Evolutionary conservation across 2,888 invertebrate genomes (phyloP).

Genomic region (Microdon myrmicae): DNA sequence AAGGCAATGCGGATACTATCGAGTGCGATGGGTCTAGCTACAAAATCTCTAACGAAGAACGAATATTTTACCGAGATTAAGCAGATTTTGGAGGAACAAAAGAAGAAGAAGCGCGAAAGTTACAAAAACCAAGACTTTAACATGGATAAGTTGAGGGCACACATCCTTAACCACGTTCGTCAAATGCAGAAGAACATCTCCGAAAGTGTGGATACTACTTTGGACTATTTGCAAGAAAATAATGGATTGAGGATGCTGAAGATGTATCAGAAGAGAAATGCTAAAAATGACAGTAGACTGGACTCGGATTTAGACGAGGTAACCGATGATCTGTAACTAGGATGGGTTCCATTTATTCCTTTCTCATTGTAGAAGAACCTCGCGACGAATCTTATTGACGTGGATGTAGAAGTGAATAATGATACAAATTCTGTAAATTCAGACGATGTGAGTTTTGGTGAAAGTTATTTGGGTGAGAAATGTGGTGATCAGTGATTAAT

Average conservation of each 20-base stretch:
- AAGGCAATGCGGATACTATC: slow-evolving; percentile 60
- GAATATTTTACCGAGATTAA: slow-evolving; percentile 57
- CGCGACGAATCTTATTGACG: too few relatives aligned
- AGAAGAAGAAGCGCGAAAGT: slow-evolving; percentile 21
- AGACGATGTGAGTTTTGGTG: slow-evolving; percentile 24
- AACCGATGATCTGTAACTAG: too few relatives aligned
- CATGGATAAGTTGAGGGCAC: slow-evolving; percentile 55
- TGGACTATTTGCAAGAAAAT: slow-evolving; percentile 57
- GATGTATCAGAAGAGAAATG: slow-evolving; percentile 11
- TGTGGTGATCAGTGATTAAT: not conserved
- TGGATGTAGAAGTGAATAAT: too few relatives aligned
- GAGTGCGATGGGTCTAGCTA: slow-evolving; percentile 60
- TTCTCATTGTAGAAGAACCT: too few relatives aligned
- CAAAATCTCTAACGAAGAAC: slow-evolving; percentile 54
- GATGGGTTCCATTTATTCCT: too few relatives aligned
- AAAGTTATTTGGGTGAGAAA: not conserved
- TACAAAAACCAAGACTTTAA: slow-evolving; percentile 33
- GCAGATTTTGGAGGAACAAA: slow-evolving; percentile 29
- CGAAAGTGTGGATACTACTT: slow-evolving; percentile 58
- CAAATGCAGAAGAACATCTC: slow-evolving; percentile 58
- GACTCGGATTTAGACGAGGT: too few relatives aligned
- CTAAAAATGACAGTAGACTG: slow-evolving; percentile 3
- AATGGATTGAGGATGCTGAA: slow-evolving; percentile 19
- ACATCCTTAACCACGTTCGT: slow-evolving; percentile 58
- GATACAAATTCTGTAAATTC: slow-evolving; percentile 1